Evolutionary conservation across 2,888 invertebrate species (phyloP).

Genomic region (Tenthredo amoena): DNA sequence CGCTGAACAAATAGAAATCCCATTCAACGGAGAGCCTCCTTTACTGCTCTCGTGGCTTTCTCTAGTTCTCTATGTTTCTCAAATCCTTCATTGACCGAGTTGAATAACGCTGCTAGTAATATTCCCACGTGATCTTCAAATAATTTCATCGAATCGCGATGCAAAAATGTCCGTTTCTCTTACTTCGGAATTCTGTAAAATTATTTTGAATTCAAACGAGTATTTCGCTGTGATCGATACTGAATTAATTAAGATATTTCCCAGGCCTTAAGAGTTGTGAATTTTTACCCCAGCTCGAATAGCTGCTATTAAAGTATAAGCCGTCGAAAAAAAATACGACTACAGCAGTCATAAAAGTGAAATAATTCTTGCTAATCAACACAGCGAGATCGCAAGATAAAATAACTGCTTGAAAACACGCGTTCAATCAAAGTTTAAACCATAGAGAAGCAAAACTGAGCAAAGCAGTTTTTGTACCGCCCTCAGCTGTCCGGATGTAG

Average conservation of each 20-base stretch:
- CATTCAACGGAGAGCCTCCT: slow-evolving; percentile 38
- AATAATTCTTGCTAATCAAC: slow-evolving; percentile 33
- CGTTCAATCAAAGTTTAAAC: slow-evolving; percentile 41
- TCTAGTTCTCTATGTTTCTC: not conserved
- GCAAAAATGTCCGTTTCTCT: not conserved
- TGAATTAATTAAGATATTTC: slow-evolving; percentile 5
- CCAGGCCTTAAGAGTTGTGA: not conserved
- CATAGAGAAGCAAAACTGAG: not conserved
- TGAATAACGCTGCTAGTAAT: slow-evolving; percentile 2
- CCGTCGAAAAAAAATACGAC: slow-evolving; percentile 12
- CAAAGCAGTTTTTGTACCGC: not conserved
- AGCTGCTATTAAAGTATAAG: slow-evolving; percentile 9
- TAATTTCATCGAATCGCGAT: not conserved
- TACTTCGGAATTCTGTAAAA: not conserved
- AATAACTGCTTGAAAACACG: slow-evolving; percentile 30
- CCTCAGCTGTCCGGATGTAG: not conserved
- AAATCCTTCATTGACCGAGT: slow-evolving; percentile 32
- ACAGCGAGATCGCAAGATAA: not conserved
- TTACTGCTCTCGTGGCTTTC: not conserved
- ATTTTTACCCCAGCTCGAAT: not conserved
- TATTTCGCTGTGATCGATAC: not conserved
- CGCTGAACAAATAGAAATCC: slow-evolving; percentile 46
- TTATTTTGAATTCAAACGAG: slow-evolving; percentile 11
- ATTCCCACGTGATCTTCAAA: not conserved
- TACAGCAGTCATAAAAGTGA: slow-evolving; percentile 11